Evolutionary conservation across 2,797 vertebrate species (phyloP).

Genomic region (Poeciliopsis presidionis): DNA sequence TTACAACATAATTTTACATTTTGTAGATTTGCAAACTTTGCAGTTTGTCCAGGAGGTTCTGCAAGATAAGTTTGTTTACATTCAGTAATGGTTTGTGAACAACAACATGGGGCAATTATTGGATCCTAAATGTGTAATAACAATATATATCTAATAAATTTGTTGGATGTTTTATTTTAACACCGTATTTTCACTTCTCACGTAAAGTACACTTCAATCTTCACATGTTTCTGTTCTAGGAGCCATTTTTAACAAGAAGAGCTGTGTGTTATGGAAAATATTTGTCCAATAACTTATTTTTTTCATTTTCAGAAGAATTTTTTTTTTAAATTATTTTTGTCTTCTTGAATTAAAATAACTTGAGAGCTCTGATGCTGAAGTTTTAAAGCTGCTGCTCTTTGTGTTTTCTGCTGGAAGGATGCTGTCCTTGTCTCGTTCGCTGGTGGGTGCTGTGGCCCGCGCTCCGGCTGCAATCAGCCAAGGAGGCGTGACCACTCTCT

Average conservation of each 20-base stretch:
- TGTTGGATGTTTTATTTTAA: not conserved
- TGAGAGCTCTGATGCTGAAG: not conserved
- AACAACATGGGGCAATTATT: not conserved
- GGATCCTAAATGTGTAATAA: not conserved
- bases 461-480: slow-evolving; percentile 70
- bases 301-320: not conserved
- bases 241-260: not conserved
- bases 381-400: not conserved
- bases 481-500: slow-evolving; percentile 53
- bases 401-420: slow-evolving; percentile 63
- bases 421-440: slow-evolving; percentile 76
- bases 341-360: not conserved
- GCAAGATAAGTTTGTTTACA: not conserved
- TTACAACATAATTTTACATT: not conserved
- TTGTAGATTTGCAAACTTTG: not conserved
- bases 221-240: not conserved
- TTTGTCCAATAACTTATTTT: not conserved
- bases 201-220: not conserved
- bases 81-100: not conserved
- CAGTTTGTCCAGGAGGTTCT: not conserved
- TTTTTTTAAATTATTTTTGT: not conserved
- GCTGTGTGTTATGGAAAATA: not conserved
- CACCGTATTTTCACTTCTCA: not conserved
- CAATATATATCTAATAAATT: not conserved
- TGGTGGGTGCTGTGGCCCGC: slow-evolving; percentile 65